Conservation (phyloP, 2,888 invertebrate species). For the Callinectes sapidus region DNA sequence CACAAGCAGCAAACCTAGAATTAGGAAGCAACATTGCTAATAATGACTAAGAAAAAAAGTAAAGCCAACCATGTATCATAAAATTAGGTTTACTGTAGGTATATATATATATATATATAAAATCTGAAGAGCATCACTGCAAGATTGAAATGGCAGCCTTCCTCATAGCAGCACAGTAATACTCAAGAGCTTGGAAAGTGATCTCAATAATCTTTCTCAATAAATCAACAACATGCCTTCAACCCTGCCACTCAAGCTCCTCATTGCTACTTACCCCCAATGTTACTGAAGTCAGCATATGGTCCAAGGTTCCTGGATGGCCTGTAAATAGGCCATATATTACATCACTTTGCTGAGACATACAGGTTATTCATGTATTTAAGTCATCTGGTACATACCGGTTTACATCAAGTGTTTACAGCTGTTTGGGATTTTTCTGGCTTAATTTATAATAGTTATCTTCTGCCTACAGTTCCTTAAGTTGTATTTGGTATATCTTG, state of each 20-base stretch:
- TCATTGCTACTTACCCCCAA: slow-evolving; percentile 76
- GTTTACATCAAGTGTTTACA: background rate
- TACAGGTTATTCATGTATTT: background rate
- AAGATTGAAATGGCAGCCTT: slow-evolving; percentile 13
- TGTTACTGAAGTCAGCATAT: slow-evolving; percentile 78
- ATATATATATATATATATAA: background rate
- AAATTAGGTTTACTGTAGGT: background rate
- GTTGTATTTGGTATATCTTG: background rate
- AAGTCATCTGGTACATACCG: background rate
- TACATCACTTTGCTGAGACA: background rate
- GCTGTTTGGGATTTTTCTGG: background rate
- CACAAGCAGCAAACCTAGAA: slow-evolving; percentile 17
- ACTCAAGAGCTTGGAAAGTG: background rate
- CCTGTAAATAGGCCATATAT: slow-evolving; percentile 74
- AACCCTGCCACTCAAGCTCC: background rate
- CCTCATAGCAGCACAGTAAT: slow-evolving; percentile 23
- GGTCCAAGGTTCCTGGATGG: slow-evolving; percentile 77
- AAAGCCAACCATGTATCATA: slow-evolving; percentile 25
- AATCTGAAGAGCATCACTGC: background rate
- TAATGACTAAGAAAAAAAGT: background rate
- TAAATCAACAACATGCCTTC: background rate
- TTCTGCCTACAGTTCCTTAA: background rate
- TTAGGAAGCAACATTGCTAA: slow-evolving; percentile 19
- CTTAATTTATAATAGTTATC: background rate
- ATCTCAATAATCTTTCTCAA: background rate